A percentile compares a stretch with the other conserved stretches of the same genome.
These are phyloP conservation scores for Remorina albescens DNA, from an alignment of 2,797 vertebrate species.

Conservation along the genomic window DNA sequence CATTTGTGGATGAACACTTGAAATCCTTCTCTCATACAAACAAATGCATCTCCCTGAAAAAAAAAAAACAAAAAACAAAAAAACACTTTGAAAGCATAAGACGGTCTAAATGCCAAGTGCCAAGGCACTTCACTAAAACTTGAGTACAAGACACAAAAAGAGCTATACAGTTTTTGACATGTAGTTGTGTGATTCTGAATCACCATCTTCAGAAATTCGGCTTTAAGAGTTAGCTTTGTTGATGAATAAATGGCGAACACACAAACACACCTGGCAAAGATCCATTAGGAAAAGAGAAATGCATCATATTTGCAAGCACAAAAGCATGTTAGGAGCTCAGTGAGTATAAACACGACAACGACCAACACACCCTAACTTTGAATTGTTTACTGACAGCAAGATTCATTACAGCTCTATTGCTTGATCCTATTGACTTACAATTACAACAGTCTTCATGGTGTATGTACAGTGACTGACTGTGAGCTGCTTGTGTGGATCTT, in stretches of 20 bases:
- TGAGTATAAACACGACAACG: conserved; percentile 52
- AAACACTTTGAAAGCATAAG: conserved; percentile 59
- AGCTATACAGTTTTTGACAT: conserved; percentile 40
- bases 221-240: conserved; percentile 38
- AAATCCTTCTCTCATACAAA: conserved; percentile 58
- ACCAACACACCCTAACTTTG: conserved; percentile 43
- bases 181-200: conserved; percentile 24
- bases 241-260: conserved; percentile 62
- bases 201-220: conserved; percentile 24
- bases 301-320: conserved; percentile 54
- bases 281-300: conserved; percentile 42
- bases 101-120: conserved; percentile 72
- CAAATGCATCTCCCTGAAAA: conserved; percentile 59
- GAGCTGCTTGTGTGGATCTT: conserved; percentile 43
- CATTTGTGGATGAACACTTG: conserved; percentile 47
- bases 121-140: conserved; percentile 79
- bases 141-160: conserved; percentile 66
- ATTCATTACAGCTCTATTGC: conserved; percentile 59
- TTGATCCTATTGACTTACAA: conserved; percentile 51
- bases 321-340: conserved; percentile 45
- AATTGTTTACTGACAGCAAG: conserved; percentile 42
- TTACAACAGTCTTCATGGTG: conserved; percentile 63
- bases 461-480: conserved; percentile 68
- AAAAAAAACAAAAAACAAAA: conserved; percentile 5
- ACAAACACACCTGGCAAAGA: conserved; percentile 58